Percentiles rank a stretch among this genome's conserved stretches.
phyloP scores from a whole-genome alignment of 2,113 vertebrate species.

The Cyphomyrus plagiostoma region DNA sequence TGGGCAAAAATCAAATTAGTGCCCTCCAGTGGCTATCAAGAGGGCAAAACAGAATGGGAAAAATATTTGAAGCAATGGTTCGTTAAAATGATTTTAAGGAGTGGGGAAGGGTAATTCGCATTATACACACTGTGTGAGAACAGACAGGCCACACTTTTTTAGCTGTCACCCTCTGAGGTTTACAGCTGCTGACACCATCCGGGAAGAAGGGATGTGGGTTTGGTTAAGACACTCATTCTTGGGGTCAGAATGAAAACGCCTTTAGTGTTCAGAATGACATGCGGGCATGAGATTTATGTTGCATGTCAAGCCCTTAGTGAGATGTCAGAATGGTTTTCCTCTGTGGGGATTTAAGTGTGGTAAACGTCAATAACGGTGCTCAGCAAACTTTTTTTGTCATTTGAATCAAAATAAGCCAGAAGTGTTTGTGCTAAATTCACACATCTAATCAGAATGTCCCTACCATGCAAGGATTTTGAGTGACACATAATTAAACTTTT shows the following conservation, averaged over 20 bases:
- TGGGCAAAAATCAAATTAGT: background rate
- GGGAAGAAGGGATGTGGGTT: background rate
- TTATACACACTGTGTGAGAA: background rate
- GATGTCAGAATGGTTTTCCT: background rate
- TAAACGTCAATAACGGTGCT: background rate
- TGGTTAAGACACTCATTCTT: background rate
- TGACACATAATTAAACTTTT: background rate
- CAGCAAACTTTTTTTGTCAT: background rate
- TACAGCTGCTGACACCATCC: background rate
- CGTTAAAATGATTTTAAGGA: background rate
- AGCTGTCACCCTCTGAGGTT: background rate
- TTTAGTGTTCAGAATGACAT: background rate
- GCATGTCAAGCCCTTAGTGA: background rate
- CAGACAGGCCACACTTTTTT: background rate
- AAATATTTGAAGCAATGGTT: background rate
- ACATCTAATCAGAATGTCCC: background rate
- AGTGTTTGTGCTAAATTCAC: background rate
- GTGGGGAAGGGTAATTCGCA: background rate
- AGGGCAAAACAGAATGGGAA: background rate
- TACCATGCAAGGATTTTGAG: background rate
- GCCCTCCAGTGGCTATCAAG: background rate
- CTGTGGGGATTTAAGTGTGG: background rate
- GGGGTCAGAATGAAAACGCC: background rate
- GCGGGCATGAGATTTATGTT: background rate
- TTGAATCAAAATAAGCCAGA: background rate